Evolutionary conservation across 1,140 invertebrate species (phyloP).

Genomic region (Drosophila bifasciata): DNA sequence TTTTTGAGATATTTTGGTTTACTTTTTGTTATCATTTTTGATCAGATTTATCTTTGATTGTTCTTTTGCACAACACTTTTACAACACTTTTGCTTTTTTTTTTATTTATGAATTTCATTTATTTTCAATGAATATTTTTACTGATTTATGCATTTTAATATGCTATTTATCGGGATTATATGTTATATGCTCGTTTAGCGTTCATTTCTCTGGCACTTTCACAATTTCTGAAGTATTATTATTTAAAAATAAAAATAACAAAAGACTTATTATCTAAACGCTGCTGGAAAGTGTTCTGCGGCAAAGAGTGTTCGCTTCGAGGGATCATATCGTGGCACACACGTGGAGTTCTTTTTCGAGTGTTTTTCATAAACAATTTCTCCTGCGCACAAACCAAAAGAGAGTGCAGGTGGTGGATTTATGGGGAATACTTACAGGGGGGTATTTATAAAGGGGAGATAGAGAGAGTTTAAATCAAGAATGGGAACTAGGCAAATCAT

Average conservation of each 20-base stretch:
- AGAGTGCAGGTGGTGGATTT: slow-evolving; percentile 13
- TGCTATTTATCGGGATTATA: slow-evolving; percentile 2
- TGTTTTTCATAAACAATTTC: slow-evolving; percentile 71
- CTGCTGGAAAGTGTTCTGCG: slow-evolving; percentile 43
- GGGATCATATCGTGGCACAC: slow-evolving; percentile 34
- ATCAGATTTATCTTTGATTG: slow-evolving; percentile 10
- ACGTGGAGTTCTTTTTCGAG: slow-evolving; percentile 55
- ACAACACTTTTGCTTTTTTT: slow-evolving; percentile 11
- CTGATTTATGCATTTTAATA: no score
- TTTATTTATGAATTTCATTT: slow-evolving; percentile 12
- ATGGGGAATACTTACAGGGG: slow-evolving; percentile 11
- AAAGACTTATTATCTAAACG: slow-evolving; percentile 38
- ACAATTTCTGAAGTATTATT: slow-evolving; percentile 20
- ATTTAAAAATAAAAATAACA: slow-evolving; percentile 47
- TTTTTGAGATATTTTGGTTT: slow-evolving; percentile 3
- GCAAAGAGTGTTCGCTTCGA: slow-evolving; percentile 75
- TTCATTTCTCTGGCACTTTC: slow-evolving; percentile 41
- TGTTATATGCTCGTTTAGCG: slow-evolving; percentile 3
- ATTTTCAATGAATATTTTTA: background rate
- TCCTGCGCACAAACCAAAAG: slow-evolving; percentile 60
- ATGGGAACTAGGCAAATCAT: slow-evolving; percentile 1
- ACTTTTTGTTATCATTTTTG: slow-evolving; percentile 7
- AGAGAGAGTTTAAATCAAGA: background rate
- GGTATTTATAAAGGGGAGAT: background rate
- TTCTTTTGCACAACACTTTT: slow-evolving; percentile 57